Conservation (phyloP, 1,140 invertebrate genomes). For the Drosophila lini region DNA sequence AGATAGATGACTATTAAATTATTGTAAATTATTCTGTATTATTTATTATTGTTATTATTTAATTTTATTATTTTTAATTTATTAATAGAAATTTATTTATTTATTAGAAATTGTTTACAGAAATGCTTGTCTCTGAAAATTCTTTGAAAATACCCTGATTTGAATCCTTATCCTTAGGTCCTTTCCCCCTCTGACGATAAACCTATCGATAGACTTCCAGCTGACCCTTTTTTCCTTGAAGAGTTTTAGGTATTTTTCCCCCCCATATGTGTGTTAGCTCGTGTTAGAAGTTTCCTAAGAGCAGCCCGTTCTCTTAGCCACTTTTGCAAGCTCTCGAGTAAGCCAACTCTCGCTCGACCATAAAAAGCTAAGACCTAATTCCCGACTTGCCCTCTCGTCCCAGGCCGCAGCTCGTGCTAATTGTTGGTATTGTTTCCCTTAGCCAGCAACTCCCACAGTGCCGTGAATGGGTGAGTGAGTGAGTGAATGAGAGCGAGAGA, state of each 20-base stretch:
- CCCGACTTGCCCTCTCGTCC: constrained; percentile 20
- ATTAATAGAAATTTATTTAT: neutral
- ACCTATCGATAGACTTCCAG: constrained; percentile 26
- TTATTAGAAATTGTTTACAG: neutral
- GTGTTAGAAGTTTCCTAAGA: constrained; percentile 13
- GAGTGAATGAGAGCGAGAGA: constrained; percentile 45
- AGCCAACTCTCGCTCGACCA: constrained; percentile 35
- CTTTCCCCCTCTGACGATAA: neutral
- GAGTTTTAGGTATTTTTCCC: neutral
- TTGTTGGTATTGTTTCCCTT: constrained; percentile 49
- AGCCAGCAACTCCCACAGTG: constrained; percentile 53
- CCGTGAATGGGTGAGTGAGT: constrained; percentile 15
- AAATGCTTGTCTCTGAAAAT: neutral
- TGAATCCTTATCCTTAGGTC: neutral
- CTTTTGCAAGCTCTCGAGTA: constrained; percentile 15
- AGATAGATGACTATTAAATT: too few species aligned
- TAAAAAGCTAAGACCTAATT: constrained; percentile 60
- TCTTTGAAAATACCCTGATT: neutral
- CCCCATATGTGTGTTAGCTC: neutral
- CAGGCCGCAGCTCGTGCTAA: constrained; percentile 37
- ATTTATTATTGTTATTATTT: too few species aligned
- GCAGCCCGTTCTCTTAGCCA: constrained; percentile 13
- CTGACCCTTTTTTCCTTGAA: constrained; percentile 16
- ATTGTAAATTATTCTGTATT: neutral
- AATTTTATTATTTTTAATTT: too few species aligned